phyloP scores from a whole-genome alignment of 2,113 vertebrate species.

The Steatornis caripensis region DNA sequence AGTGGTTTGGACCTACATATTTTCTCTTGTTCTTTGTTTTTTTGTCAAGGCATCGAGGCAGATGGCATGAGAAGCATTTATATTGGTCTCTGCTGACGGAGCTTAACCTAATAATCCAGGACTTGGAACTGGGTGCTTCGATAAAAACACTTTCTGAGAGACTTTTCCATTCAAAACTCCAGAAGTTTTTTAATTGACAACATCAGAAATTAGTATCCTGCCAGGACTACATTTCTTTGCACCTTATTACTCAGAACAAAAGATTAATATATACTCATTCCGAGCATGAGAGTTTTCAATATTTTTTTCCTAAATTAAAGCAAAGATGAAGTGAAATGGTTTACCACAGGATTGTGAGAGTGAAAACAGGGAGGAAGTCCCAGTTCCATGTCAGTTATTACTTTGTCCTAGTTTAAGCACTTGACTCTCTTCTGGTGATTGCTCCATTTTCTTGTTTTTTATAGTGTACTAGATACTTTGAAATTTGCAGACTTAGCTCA shows the following conservation, averaged over 20 bases:
- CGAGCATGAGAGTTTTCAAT: conserved; percentile 48
- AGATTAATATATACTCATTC: conserved; percentile 42
- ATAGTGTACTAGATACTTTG: not conserved
- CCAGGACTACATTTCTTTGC: conserved; percentile 56
- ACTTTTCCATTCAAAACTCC: conserved; percentile 73
- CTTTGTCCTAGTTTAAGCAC: conserved; percentile 54
- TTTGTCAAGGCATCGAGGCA: conserved; percentile 46
- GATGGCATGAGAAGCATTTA: conserved; percentile 70
- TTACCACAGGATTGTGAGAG: conserved; percentile 13
- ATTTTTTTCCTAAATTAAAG: conserved; percentile 38
- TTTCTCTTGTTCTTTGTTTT: conserved; percentile 44
- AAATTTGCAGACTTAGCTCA: conserved; percentile 7
- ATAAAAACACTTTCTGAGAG: conserved; percentile 70
- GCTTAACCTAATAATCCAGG: conserved; percentile 72
- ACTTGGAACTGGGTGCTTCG: conserved; percentile 67
- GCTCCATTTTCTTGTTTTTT: conserved; percentile 17
- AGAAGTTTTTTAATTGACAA: conserved; percentile 77
- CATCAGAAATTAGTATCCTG: conserved; percentile 72
- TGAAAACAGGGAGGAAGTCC: conserved; percentile 34
- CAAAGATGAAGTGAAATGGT: conserved; percentile 45
- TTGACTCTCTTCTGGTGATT: conserved; percentile 5
- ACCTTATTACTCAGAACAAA: conserved; percentile 57
- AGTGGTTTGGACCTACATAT: not conserved
- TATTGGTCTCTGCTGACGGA: conserved; percentile 64
- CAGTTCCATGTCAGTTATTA: conserved; percentile 58